Evolutionary conservation across 2,113 vertebrate genomes (phyloP).

Genomic region (Globicephala melas): DNA sequence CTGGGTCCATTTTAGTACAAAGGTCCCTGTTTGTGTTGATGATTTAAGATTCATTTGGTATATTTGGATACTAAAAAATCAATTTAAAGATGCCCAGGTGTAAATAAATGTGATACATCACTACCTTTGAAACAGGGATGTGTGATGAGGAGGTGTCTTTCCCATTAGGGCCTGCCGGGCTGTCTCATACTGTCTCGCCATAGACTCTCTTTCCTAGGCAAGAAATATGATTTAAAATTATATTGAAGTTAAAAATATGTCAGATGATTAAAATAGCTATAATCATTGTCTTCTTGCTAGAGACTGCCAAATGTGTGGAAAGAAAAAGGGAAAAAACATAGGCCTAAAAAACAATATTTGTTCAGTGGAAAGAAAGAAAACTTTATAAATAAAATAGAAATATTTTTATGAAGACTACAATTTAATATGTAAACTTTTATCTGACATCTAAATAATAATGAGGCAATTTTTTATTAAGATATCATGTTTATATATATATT

Average conservation of each 20-base stretch:
- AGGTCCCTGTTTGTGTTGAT: neutral
- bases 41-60: neutral
- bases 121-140: slow-evolving; percentile 89
- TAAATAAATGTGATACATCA: neutral
- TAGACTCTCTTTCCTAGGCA: slow-evolving; percentile 87
- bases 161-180: slow-evolving; percentile 84
- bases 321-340: neutral
- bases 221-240: neutral
- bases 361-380: neutral
- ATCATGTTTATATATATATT: neutral
- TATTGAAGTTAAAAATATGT: neutral
- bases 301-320: neutral
- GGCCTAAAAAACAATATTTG: neutral
- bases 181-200: slow-evolving; percentile 81
- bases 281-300: neutral
- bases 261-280: neutral
- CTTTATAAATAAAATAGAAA: slow-evolving; percentile 32
- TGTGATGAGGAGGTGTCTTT: slow-evolving; percentile 80
- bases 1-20: neutral
- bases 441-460: neutral
- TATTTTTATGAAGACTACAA: neutral
- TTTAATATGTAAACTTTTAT: neutral
- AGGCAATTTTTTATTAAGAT: neutral
- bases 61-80: neutral
- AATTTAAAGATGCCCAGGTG: neutral